These are phyloP conservation scores for Plagiodera versicolora DNA, from an alignment of 2,888 invertebrate genomes.

Conservation along the genomic window DNA sequence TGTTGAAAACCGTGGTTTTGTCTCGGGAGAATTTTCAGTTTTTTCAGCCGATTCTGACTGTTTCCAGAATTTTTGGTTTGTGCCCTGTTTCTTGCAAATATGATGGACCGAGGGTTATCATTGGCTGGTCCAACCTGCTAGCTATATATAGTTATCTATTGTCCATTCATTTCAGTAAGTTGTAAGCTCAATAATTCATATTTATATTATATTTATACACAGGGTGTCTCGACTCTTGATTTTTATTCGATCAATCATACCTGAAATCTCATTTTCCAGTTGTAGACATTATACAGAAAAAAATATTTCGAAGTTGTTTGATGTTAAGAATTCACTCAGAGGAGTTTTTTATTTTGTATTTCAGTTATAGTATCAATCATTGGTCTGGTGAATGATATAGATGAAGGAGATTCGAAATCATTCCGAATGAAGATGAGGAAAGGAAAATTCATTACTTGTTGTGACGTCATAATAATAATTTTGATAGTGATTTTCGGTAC, in stretches of 20 bases:
- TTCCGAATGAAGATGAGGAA: conserved; percentile 26
- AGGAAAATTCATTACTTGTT: conserved; percentile 24
- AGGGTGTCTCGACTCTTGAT: no score
- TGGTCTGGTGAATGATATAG: conserved; percentile 28
- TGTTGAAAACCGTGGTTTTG: neutral
- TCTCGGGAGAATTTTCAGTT: conserved; percentile 17
- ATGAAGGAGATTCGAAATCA: conserved; percentile 32
- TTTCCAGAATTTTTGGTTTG: conserved; percentile 28
- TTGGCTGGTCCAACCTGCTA: conserved; percentile 25
- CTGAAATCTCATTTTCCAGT: no score
- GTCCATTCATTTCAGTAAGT: conserved; percentile 27
- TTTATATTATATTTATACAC: no score
- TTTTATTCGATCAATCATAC: no score
- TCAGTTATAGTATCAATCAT: conserved; percentile 13
- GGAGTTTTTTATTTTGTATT: neutral
- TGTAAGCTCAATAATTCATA: no score
- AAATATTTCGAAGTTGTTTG: no score
- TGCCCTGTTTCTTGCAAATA: conserved; percentile 27
- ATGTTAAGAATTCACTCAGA: no score
- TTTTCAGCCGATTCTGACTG: conserved; percentile 22
- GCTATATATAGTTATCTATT: conserved; percentile 30
- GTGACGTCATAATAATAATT: conserved; percentile 32
- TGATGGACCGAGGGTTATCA: conserved; percentile 14
- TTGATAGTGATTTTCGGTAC: conserved; percentile 27
- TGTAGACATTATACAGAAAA: no score